These are phyloP conservation scores for Rhizoglyphus robini DNA, from an alignment of 1,140 invertebrate genomes.

Conservation along the genomic window DNA sequence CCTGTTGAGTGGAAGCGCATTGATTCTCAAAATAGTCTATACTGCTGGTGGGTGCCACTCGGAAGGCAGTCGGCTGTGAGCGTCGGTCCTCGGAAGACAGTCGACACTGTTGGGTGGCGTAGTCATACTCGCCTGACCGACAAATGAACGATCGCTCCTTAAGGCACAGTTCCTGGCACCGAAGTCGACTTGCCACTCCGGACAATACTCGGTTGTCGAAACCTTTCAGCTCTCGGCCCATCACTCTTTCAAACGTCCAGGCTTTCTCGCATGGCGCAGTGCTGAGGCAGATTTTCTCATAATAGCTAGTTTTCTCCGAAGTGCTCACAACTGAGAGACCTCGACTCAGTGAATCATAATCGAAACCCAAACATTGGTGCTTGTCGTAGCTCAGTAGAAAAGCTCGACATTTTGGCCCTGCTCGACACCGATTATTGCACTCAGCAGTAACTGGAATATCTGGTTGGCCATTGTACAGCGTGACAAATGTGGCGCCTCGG, in stretches of 20 bases:
- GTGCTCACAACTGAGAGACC: constrained; percentile 8
- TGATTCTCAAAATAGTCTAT: constrained; percentile 42
- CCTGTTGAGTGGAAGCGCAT: constrained; percentile 28
- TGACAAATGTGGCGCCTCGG: constrained; percentile 14
- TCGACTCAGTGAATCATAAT: constrained; percentile 15
- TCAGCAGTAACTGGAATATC: constrained; percentile 26
- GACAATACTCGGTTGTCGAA: constrained; percentile 31
- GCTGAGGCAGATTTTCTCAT: constrained; percentile 27
- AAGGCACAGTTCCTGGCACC: constrained; percentile 42
- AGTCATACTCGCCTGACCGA: constrained; percentile 36
- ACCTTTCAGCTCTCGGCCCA: constrained; percentile 35
- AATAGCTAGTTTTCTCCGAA: constrained; percentile 27
- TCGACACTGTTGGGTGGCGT: constrained; percentile 34
- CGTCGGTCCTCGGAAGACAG: constrained; percentile 36
- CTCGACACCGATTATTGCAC: constrained; percentile 26
- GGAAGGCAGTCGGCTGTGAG: constrained; percentile 33
- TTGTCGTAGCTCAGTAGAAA: constrained; percentile 27
- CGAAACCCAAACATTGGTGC: constrained; percentile 23
- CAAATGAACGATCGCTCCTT: constrained; percentile 39
- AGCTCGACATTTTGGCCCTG: constrained; percentile 24
- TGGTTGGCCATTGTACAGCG: constrained; percentile 23
- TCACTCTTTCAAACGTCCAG: constrained; percentile 36
- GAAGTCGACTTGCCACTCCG: constrained; percentile 30
- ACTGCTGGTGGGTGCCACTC: constrained; percentile 30
- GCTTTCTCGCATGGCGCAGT: constrained; percentile 26